Conservation (phyloP, 2,113 vertebrate genomes). For the Jacana jacana region DNA sequence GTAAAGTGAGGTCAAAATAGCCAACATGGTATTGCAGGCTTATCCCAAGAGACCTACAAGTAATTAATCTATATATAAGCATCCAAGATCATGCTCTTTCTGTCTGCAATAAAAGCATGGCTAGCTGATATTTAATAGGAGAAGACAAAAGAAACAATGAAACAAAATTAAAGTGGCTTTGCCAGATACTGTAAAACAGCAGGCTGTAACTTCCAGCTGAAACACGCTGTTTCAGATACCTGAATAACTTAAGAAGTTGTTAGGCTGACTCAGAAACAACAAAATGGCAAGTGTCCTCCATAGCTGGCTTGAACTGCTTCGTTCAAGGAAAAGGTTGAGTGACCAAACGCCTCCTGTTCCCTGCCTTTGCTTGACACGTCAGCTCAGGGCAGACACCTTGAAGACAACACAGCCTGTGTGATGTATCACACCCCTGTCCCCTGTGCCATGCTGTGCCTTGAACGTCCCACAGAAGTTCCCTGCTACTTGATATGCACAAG, state of each 20-base stretch:
- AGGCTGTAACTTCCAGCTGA: neutral
- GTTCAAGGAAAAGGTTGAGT: neutral
- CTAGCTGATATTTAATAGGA: neutral
- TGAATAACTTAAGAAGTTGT: neutral
- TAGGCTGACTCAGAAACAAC: neutral
- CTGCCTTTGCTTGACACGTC: neutral
- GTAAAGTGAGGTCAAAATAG: neutral
- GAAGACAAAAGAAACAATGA: neutral
- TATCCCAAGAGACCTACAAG: neutral
- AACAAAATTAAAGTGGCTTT: neutral
- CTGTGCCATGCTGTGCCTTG: rapidly evolving
- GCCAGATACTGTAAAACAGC: neutral
- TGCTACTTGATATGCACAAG: neutral
- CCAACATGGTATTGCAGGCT: neutral
- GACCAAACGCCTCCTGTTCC: neutral
- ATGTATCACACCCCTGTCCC: neutral
- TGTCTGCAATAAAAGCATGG: neutral
- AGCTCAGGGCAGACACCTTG: neutral
- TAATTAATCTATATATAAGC: neutral
- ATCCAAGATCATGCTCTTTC: neutral
- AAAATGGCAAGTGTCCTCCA: neutral
- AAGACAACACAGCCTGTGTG: neutral
- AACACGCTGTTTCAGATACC: neutral
- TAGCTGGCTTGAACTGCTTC: neutral
- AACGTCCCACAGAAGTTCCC: neutral